Evolutionary conservation across 1,140 invertebrate species (phyloP), one percentile per base, ranked within the genome.

Genomic region (Saxidomus purpurata): DNA sequence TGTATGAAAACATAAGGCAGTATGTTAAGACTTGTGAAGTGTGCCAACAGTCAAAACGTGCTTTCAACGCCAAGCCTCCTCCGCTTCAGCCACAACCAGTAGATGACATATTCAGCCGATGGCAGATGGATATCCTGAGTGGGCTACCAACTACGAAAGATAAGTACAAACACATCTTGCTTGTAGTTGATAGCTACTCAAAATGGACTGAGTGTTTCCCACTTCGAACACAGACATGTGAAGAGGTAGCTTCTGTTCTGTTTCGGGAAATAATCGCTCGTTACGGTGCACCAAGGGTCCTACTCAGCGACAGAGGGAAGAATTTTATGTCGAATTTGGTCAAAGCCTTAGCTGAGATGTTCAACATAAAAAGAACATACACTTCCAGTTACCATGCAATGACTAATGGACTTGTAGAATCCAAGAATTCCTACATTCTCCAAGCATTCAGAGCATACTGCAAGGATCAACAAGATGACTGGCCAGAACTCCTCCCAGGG

Each of bases 301-400:
- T 92, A 6, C 17, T 92, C 0, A 49, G 52, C 67, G 90, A 93
- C 40, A 49, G 91, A 77, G 90, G 92, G 19, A 22, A 34, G 49
- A 77, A 90, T 17, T 93, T 93, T 71, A 82, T 90, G 69, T 91
- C 86, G 8, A 83, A 90, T 52, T 43, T 93, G 22, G 91, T 92
- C 19, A 63, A 67, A 13, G 87, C 90, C 22, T 40, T 93, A 9
- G 92, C 90, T 77, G 87, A 92, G 77, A 22, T 91, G 8, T 89
- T 90, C 59, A 69, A 89, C 9, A 79, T 91, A 8, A 90, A 49
- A 17, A n/a, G 55, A 22, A 36, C 52, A 85, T 34, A 31, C n/a
- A 91, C 90, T 47, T 86, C 71, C 36, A 49, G 52, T 25, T 91
- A 90, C 63, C 90, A 91, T 63, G 90, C 91, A 8, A 61, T 82